phyloP scores from a whole-genome alignment of 2,888 invertebrate species.

The Netelia inedita region DNA sequence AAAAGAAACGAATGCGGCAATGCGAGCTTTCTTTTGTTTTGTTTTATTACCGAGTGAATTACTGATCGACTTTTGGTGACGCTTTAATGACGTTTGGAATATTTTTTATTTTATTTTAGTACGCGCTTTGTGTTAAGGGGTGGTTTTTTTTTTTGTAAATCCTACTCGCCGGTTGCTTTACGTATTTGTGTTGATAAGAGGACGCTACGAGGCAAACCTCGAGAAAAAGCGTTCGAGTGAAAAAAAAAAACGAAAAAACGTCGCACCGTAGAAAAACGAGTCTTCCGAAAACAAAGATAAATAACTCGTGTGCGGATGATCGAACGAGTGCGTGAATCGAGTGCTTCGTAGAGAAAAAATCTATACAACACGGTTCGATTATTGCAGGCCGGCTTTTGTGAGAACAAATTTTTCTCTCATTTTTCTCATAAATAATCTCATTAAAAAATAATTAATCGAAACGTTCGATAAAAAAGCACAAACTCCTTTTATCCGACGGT shows the following conservation, averaged over 20 bases:
- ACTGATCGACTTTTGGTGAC: too few relatives aligned
- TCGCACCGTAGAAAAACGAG: not conserved
- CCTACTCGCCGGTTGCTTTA: not conserved
- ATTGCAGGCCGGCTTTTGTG: slow-evolving; percentile 21
- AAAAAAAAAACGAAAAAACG: not conserved
- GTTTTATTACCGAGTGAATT: not conserved
- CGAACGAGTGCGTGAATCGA: not conserved
- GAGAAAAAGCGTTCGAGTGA: slow-evolving; percentile 5
- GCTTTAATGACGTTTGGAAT: not conserved
- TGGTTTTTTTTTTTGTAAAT: slow-evolving; percentile 10
- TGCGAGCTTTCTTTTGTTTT: too few relatives aligned
- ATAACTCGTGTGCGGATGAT: not conserved
- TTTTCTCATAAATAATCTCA: not conserved
- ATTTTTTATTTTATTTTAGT: not conserved
- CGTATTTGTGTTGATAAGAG: not conserved
- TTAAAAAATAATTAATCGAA: not conserved
- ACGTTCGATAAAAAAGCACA: not conserved
- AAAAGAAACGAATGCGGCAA: too few relatives aligned
- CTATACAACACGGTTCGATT: not conserved
- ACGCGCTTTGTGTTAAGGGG: not conserved
- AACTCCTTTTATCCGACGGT: not conserved
- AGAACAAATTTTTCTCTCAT: not conserved
- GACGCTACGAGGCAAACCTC: not conserved
- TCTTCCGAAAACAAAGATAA: slow-evolving; percentile 13
- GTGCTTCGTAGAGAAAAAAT: not conserved